phyloP scores from a whole-genome alignment of 2,113 vertebrate species.

The Etheostoma spectabile region DNA sequence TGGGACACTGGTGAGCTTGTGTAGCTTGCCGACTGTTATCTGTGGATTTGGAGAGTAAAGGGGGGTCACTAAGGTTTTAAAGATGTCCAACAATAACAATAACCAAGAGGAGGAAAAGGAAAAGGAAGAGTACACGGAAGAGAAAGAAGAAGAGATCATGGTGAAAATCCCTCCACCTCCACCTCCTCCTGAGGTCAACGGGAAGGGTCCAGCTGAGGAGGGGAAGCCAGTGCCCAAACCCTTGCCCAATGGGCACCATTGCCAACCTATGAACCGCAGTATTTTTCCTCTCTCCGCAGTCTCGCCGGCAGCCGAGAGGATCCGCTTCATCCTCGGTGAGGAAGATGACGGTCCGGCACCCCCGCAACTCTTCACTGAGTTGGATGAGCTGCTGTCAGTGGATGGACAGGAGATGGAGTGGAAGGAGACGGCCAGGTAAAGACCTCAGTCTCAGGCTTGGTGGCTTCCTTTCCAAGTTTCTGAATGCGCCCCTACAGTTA shows the following conservation, averaged over 20 bases:
- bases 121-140: conserved; percentile 53
- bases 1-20: conserved; percentile 54
- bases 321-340: conserved; percentile 97
- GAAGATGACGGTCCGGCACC: conserved; percentile 95
- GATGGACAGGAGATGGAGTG: conserved; percentile 99
- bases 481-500: not conserved
- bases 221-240: conserved; percentile 66
- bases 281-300: conserved; percentile 94
- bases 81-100: conserved; percentile 83
- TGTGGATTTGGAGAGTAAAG: conserved; percentile 38
- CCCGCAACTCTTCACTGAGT: conserved; percentile 97
- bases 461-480: not conserved
- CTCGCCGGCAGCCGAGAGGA: conserved; percentile 95
- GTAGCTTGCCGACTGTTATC: conserved; percentile 44
- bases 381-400: conserved; percentile 94
- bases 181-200: conserved; percentile 76
- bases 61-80: conserved; percentile 33
- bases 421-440: conserved; percentile 98
- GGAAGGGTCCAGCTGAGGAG: conserved; percentile 79
- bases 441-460: not conserved
- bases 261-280: conserved; percentile 88
- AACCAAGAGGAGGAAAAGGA: conserved; percentile 71
- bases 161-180: conserved; percentile 75
- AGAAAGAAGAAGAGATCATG: conserved; percentile 61
- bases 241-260: conserved; percentile 69